Percentiles rank a stretch among this genome's conserved stretches.
Evolutionary conservation across 2,113 vertebrate genomes (phyloP).

Genomic region (Ptilorrhoa leucosticta): DNA sequence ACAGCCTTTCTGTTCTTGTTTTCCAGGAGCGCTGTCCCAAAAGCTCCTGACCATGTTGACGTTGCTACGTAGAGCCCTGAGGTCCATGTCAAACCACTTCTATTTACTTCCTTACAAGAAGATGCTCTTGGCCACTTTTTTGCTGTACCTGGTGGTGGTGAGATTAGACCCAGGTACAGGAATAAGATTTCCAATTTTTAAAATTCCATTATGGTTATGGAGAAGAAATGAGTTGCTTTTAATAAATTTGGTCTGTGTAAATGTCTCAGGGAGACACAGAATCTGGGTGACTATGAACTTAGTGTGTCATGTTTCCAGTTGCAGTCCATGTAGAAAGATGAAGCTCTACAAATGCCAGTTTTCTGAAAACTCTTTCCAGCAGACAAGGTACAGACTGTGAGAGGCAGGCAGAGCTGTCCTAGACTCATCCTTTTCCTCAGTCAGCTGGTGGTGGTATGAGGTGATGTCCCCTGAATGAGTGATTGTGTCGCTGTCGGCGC

Average conservation of each 20-base stretch:
- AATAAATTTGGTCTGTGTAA: background rate
- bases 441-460: background rate
- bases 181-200: background rate
- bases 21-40: slow-evolving; percentile 68
- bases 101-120: slow-evolving; percentile 74
- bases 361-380: background rate
- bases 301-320: background rate
- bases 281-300: background rate
- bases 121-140: slow-evolving; percentile 74
- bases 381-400: background rate
- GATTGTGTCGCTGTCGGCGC: too few relatives aligned
- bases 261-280: background rate
- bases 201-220: background rate
- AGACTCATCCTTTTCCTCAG: background rate
- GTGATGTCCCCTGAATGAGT: background rate
- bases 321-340: background rate
- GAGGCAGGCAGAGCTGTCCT: background rate
- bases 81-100: slow-evolving; percentile 52
- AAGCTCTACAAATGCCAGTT: background rate
- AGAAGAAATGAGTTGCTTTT: background rate
- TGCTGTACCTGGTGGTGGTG: slow-evolving; percentile 84
- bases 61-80: slow-evolving; percentile 71
- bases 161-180: slow-evolving; percentile 86
- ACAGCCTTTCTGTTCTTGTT: background rate
- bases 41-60: slow-evolving; percentile 71